Base-by-base conservation (phyloP, 2,113 vertebrate genomes). In the Alligator sinensis region DNA sequence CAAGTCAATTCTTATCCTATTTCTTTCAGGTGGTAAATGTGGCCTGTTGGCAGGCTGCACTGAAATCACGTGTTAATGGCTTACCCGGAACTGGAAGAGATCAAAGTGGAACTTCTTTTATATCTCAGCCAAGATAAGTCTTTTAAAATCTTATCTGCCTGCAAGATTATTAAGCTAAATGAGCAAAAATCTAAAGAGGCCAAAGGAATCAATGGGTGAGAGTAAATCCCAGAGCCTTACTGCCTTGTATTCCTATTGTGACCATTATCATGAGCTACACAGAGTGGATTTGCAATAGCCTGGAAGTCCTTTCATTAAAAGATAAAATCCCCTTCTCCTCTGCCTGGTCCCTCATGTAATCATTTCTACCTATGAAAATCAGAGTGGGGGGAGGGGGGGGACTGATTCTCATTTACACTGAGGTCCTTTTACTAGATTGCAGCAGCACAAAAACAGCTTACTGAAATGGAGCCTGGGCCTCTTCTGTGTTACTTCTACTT, bases 61-160 rank as follows among this genome's bases (percentile, higher is more conserved):
- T 94, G 62, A 90, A 92, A 92, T 74, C 92, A 63, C 87, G 75
- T 80, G 90, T 86, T 1, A 16, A 95, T 34, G 0, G 9, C 82
- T 77, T 93, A 86, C 80, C 85, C 87, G 55, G 84, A 9, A 27
- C 59, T 79, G 84, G 64, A 15, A 61, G 79, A 93, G 84, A 97
- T 92, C 95, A 96, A 96, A 93, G 88, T 78, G 84, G 94, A 92
- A 76, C 59, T 70, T 89, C 77, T 19, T 58, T 82, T 96, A 96
- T 89, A 96, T 97, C 95, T 96, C 38, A 59, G 47, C 86, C 85
- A 82, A 96, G 93, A 96, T 95, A 96, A 95, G 93, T 90, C 86
- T 97, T 96, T 96, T 96, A 96, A 96, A 92, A 91, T 83, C 76
- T 97, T 96, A 97, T 96, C 96, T 78, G 93, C 85, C 92, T 70